Evolutionary conservation across 2,888 invertebrate species (phyloP).

Genomic region (Pteria penguin): DNA sequence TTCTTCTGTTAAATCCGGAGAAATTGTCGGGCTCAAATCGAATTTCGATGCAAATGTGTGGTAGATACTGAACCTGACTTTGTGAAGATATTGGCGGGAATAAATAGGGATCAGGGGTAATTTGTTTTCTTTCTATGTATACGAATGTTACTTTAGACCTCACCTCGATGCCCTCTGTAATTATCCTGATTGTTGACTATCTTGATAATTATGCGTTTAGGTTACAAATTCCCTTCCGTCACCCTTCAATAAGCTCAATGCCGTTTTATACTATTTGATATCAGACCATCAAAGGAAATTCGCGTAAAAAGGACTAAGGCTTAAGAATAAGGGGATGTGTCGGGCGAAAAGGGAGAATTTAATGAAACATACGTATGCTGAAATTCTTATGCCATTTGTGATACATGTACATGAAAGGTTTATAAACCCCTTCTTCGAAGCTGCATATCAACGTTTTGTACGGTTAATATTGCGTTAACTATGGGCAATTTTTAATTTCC

Average conservation of each 20-base stretch:
- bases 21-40: background rate
- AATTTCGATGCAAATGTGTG: background rate
- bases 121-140: background rate
- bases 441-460: too few species aligned
- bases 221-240: background rate
- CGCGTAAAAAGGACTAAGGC: too few species aligned
- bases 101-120: background rate
- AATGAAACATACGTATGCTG: too few species aligned
- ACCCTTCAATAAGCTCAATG: background rate
- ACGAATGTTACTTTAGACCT: background rate
- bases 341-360: too few species aligned
- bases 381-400: too few species aligned
- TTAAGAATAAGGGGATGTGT: too few species aligned
- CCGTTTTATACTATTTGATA: background rate
- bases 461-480: too few species aligned
- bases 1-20: background rate
- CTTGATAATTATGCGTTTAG: background rate
- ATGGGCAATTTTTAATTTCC: too few species aligned
- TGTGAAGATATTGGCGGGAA: background rate
- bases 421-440: too few species aligned
- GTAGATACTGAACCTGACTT: background rate
- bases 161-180: background rate
- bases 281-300: slow-evolving; percentile 5
- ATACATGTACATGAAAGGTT: too few species aligned
- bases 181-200: background rate